These are phyloP conservation scores for Origma solitaria DNA, from an alignment of 2,113 vertebrate species.

Conservation along the genomic window DNA sequence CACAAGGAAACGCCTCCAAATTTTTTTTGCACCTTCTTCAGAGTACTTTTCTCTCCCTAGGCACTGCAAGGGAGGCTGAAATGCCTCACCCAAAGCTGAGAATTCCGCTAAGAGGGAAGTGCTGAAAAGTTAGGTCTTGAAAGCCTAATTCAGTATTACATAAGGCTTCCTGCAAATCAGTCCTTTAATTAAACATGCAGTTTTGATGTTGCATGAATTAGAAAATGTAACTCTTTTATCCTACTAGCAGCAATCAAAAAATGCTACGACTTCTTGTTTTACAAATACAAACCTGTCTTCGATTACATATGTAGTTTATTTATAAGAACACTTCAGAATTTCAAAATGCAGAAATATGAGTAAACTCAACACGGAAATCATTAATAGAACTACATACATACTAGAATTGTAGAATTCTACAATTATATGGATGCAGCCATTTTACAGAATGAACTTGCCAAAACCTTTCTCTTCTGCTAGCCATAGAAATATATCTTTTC, in stretches of 20 bases:
- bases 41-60: not conserved
- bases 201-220: not conserved
- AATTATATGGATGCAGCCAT: not conserved
- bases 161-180: not conserved
- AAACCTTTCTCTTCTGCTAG: not conserved
- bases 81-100: not conserved
- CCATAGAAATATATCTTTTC: not conserved
- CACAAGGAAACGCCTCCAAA: not conserved
- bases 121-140: not conserved
- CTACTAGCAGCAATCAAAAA: not conserved
- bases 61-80: not conserved
- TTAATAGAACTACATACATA: not conserved
- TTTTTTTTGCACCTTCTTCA: not conserved
- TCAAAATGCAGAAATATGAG: not conserved
- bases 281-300: not conserved
- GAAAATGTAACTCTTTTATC: not conserved
- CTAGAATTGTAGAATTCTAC: no score
- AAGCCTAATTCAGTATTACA: not conserved
- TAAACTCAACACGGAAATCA: not conserved
- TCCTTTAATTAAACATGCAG: not conserved
- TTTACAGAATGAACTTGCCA: not conserved
- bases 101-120: not conserved
- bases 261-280: not conserved
- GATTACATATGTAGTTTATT: not conserved
- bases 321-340: not conserved